Percentiles rank a stretch among this genome's conserved stretches.
Conservation (phyloP, 1,140 invertebrate species). For the Atta cephalotes region DNA sequence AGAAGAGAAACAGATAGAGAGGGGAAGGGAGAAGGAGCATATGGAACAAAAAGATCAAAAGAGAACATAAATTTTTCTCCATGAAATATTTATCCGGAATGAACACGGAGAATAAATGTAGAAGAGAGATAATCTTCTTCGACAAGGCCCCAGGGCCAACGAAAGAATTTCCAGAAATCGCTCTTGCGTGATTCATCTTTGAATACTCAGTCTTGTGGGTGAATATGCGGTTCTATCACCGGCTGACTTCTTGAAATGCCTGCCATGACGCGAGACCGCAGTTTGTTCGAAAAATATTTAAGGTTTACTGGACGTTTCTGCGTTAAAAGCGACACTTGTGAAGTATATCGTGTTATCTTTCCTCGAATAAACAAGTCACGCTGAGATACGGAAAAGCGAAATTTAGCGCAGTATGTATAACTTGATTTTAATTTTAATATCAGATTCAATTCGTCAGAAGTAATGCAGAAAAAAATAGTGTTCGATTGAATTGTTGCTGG, state of each 20-base stretch:
- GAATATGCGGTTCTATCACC: conserved; percentile 21
- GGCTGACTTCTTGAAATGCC: conserved; percentile 15
- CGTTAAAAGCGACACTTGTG: not conserved
- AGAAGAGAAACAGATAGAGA: no score
- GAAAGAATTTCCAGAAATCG: conserved; percentile 50
- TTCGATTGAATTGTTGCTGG: not conserved
- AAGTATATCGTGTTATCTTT: not conserved
- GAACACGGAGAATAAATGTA: not conserved
- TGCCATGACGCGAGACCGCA: not conserved
- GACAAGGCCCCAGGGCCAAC: not conserved
- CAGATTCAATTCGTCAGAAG: not conserved
- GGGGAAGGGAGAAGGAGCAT: rapidly evolving
- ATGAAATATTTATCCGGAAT: not conserved
- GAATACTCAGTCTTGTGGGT: conserved; percentile 17
- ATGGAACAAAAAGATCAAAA: not conserved
- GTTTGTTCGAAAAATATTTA: conserved; percentile 38
- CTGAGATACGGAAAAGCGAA: not conserved
- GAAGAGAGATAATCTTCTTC: not conserved
- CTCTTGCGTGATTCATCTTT: conserved; percentile 52
- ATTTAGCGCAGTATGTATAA: not conserved
- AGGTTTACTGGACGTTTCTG: conserved; percentile 10
- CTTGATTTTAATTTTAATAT: not conserved
- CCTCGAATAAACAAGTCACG: not conserved
- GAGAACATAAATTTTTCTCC: not conserved
- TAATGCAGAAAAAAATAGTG: not conserved